These are phyloP conservation scores for Clarias fuscus DNA, from an alignment of 2,797 vertebrate genomes.

Conservation along the genomic window DNA sequence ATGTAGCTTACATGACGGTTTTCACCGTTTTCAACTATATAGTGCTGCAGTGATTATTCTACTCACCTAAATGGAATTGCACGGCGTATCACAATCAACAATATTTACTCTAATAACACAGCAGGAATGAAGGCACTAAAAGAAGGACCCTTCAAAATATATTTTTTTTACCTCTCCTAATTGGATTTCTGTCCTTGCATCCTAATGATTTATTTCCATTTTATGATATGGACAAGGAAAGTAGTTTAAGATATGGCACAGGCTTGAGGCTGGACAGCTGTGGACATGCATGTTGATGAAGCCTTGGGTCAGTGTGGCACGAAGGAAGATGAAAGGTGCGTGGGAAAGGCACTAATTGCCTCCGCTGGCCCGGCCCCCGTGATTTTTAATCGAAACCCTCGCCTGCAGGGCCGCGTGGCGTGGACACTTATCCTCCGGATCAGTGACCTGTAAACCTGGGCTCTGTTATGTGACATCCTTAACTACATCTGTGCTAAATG, in stretches of 20 bases:
- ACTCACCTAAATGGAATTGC: slow-evolving; percentile 2
- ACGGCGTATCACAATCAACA: not conserved
- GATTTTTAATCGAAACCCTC: slow-evolving; percentile 44
- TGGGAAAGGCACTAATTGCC: not conserved
- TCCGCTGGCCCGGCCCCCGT: slow-evolving; percentile 27
- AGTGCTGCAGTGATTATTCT: not conserved
- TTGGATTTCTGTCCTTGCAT: not conserved
- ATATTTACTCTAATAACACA: not conserved
- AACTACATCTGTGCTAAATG: slow-evolving; percentile 24
- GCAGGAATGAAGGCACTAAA: not conserved
- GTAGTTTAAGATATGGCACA: slow-evolving; percentile 28
- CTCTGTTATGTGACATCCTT: not conserved
- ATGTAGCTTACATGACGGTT: not conserved
- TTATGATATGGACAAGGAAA: slow-evolving; percentile 15
- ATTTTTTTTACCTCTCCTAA: not conserved
- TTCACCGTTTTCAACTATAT: not conserved
- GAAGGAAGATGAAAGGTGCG: not conserved
- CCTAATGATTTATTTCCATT: not conserved
- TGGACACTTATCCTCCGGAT: not conserved
- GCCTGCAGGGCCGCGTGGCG: not conserved
- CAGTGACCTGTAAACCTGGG: slow-evolving; percentile 28
- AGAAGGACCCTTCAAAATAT: not conserved
- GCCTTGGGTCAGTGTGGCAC: slow-evolving; percentile 18
- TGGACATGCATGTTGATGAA: not conserved
- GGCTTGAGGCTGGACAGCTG: not conserved